A percentile compares a stretch with the other conserved stretches of the same genome.
Evolutionary conservation across 1,140 invertebrate genomes (phyloP).

Genomic region (Ditylenchus dipsaci): DNA sequence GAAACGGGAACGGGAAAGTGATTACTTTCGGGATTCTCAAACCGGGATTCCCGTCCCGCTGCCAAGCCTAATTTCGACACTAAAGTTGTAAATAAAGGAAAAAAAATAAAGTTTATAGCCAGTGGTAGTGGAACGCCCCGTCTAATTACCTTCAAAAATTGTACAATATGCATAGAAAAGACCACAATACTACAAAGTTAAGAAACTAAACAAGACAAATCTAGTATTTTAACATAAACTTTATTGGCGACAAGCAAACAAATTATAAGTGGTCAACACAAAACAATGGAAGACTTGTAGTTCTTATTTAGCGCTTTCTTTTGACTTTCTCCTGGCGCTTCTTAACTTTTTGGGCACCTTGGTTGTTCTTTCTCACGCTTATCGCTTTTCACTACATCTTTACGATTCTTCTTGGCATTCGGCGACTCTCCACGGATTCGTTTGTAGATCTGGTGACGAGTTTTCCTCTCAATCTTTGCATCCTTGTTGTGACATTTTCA

Average conservation of each 20-base stretch:
- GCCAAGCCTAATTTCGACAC: too few species aligned
- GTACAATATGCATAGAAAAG: too few species aligned
- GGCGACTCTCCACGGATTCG: constrained; percentile 72
- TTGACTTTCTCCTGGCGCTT: constrained; percentile 64
- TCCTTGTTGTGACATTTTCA: constrained; percentile 55
- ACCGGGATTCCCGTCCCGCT: too few species aligned
- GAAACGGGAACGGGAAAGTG: too few species aligned
- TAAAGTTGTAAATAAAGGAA: too few species aligned
- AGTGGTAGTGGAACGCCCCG: too few species aligned
- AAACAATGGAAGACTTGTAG: neutral
- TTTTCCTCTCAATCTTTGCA: constrained; percentile 59
- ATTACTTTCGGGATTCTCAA: too few species aligned
- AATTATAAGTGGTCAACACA: constrained; percentile 10
- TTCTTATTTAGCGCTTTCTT: constrained; percentile 15
- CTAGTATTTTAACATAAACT: neutral
- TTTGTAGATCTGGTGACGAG: constrained; percentile 34
- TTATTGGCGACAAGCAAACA: neutral
- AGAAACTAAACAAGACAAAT: neutral
- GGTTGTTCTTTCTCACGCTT: constrained; percentile 79
- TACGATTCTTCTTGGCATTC: constrained; percentile 72
- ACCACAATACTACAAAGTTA: neutral
- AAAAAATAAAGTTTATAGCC: too few species aligned
- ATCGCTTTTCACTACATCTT: constrained; percentile 64
- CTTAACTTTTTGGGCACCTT: constrained; percentile 87
- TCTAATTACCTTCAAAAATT: too few species aligned